Evolutionary conservation across 2,113 vertebrate genomes (phyloP), one percentile per base, ranked within the genome.

Genomic region (Leucosticte australis): DNA sequence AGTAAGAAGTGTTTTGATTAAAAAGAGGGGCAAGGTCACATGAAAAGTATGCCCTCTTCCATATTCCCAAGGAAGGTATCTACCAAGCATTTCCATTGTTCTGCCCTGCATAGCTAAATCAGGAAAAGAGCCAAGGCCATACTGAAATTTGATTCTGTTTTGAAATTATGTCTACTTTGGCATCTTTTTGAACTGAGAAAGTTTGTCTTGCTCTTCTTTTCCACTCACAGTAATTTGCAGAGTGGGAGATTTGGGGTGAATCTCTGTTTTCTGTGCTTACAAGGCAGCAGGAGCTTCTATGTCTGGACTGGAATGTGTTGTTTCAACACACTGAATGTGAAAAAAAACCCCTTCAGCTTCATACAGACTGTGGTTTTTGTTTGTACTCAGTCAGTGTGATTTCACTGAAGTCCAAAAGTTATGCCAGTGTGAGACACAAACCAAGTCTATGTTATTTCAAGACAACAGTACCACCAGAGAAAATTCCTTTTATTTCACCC

Each of bases 321-420:
- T 95, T 97, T 96, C 93, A 90, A 94, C 89, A 78, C 86, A 73
- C 50, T 90, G 93, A 92, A 93, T 87, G 89, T 71, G 86, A 55
- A 94, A 89, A 92, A 89, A 94, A 86, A 62, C 1, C 7, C 12
- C 62, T 86, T 78, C 33, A 92, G 95, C 89, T 95, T 94, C 68
- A 74, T 85, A 76, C 64, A 92, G 92, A 57, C 88, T 62, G 50
- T 89, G 69, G n/a, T 41, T 94, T 90, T 93, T 96, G 88, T 96
- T 95, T 96, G 92, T 93, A 92, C 49, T 93, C 95, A 94, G 83
- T 77, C 95, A 96, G 49, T 90, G 87, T 95, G 90, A 94, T 92
- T 95, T 91, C 82, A 86, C 84, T 93, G 70, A 95, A 93, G 88
- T 83, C 90, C 77, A 92, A 78, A 94, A 75, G 80, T 93, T 90